Evolutionary conservation across 2,113 vertebrate genomes (phyloP), one percentile per base, ranked within the genome.

Genomic region (Planiliza haematocheilus): DNA sequence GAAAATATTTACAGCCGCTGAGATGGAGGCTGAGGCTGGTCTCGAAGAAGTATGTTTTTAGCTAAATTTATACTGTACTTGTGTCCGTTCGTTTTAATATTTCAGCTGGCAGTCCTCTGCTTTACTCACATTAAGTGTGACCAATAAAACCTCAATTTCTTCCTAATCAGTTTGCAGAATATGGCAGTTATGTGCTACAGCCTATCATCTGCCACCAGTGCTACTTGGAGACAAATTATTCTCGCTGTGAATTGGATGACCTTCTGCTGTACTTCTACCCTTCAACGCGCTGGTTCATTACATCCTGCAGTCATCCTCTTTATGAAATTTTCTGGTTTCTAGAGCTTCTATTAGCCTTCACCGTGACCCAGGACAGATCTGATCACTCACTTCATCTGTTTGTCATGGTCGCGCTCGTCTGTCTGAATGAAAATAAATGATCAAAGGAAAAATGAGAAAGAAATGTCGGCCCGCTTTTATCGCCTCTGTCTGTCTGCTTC

Each of bases 371-470:
- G 62, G 55, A 76, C 67, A 49, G 64, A 51, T 75, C 34, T 39
- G 58, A 83, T 84, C 70, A 49, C 17, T 78, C 62, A 38, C 45
- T 45, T 86, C 60, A 39, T 77, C 58, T 55, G 12, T 77, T 70
- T 60, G 45, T 72, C 65, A 61, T 52, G 48, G 14, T 42, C 17
- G 38, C 10, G 41, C 37, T 45, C 38, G 64, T 58, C 42, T 48
- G 39, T 34, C 48, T 51, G 42, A 53, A 49, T 60, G 18, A 71
- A 59, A 66, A 68, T 49, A 50, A 42, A 38, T 39, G 43, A 37
- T 51, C 42, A 46, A 41, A 58, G 53, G 41, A 50, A 57, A 66
- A 18, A 72, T 63, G n/a, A 42, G 7, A 50, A 46, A 69, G 17
- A 57, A 46, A 24, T 14, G 4, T 41, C 43, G 18, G 50, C 7